Evolutionary conservation across 1,140 invertebrate species (phyloP), one percentile per base, ranked within the genome.

Genomic region (Drosophila novamexicana): DNA sequence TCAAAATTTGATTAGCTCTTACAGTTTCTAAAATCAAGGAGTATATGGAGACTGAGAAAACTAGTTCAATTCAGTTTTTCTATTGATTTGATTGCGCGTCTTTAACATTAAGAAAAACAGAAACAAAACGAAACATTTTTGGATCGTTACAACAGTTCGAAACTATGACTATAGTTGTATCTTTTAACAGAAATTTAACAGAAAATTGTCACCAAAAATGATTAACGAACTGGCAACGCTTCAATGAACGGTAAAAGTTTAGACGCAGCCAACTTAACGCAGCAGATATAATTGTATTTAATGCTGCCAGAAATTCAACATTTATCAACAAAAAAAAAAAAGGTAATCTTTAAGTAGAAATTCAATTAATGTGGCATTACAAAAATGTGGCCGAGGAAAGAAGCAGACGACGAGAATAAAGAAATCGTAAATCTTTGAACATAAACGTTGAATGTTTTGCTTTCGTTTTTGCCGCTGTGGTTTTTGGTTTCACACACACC

Each of bases 401-500:
- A 29, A 50, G 47, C 14, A 29, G 49, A 34, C 14, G 29, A 62
- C 49, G 37, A 14, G 16, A 18, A 14, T 3, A 34, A 64, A 52
- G 22, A 63, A 56, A 34, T 69, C 49, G 47, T 47, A 29, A 57
- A 64, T 50, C 64, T 71, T 42, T 37, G 39, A 37, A 45, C 50
- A 64, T 68, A 40, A 54, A 56, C 32, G 29, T 52, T 66, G 10
- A 18, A 45, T 45, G 16, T 45, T 47, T 47, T 6, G 18, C 16
- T 47, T 47, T 47, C 56, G 12, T 65, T 65, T 54, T 16, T 45
- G n/a, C 14, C 32, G 45, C 36, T 68, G 65, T 18, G 49, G 66
- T 69, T 69, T 69, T 54, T 9, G 32, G 32, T 68, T 68, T 52
- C 56, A 44, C 36, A 59, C 47, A 16, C 18, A 57, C 34, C 34